These are phyloP conservation scores for Papilio glaucus DNA, from an alignment of 1,140 invertebrate species.

Conservation along the genomic window DNA sequence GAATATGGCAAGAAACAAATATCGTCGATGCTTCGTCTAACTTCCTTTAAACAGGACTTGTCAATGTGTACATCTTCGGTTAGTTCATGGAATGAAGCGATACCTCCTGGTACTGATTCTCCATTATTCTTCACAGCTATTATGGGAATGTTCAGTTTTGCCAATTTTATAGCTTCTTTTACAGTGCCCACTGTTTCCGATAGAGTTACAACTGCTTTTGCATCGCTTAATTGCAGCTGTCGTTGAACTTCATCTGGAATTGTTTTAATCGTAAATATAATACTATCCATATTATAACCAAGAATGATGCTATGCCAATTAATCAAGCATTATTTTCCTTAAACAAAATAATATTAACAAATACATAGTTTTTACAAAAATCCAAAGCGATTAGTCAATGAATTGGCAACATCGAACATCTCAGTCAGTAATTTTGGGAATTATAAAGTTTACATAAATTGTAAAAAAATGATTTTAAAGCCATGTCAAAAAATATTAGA, in stretches of 20 bases:
- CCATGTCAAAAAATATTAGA: too few relatives aligned
- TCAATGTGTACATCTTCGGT: conserved; percentile 81
- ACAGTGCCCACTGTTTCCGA: conserved; percentile 77
- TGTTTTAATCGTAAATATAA: not conserved
- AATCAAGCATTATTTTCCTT: too few relatives aligned
- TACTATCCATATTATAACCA: not conserved
- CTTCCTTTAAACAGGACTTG: conserved; percentile 77
- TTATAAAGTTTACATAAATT: too few relatives aligned
- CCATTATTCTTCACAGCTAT: conserved; percentile 82
- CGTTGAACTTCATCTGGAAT: conserved; percentile 90
- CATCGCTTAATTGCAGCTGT: conserved; percentile 87
- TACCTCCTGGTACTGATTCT: conserved; percentile 77
- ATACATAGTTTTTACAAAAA: too few relatives aligned
- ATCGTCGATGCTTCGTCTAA: conserved; percentile 78
- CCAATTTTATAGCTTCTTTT: conserved; percentile 76
- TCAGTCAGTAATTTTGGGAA: too few relatives aligned
- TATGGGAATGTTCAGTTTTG: conserved; percentile 83
- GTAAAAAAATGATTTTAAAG: too few relatives aligned
- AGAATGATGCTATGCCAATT: too few relatives aligned
- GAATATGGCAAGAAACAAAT: conserved; percentile 87
- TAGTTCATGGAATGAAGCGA: conserved; percentile 85
- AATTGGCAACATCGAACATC: too few relatives aligned
- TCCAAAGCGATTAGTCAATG: too few relatives aligned
- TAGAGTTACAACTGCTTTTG: conserved; percentile 88
- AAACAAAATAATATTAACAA: too few relatives aligned